phyloP scores from a whole-genome alignment of 2,888 invertebrate genomes.

The Alentia gelatinosa region DNA sequence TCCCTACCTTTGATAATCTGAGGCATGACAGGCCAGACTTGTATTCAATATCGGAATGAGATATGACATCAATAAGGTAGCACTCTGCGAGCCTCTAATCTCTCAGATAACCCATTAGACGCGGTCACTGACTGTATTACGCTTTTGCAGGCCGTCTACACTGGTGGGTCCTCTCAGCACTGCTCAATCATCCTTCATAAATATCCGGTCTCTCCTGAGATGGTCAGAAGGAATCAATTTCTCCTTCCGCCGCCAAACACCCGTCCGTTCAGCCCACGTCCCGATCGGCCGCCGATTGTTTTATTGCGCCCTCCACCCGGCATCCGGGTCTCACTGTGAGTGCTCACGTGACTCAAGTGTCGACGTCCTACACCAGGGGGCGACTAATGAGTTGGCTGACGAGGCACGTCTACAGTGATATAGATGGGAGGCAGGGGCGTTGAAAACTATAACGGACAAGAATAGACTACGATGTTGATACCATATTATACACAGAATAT shows the following conservation, averaged over 20 bases:
- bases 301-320: background rate
- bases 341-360: background rate
- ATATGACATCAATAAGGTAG: background rate
- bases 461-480: too few relatives aligned
- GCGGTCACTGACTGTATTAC: background rate
- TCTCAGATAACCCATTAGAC: background rate
- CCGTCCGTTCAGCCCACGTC: background rate
- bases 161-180: background rate
- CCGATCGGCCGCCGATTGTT: conserved; percentile 2
- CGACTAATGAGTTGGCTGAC: background rate
- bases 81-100: background rate
- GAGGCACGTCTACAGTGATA: background rate
- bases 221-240: background rate
- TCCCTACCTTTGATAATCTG: too few relatives aligned
- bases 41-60: background rate
- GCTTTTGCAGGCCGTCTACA: background rate
- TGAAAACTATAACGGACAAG: background rate
- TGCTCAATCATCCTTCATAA: conserved; percentile 4
- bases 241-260: conserved; percentile 3
- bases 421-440: background rate
- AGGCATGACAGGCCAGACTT: background rate
- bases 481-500: too few relatives aligned
- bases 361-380: background rate
- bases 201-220: background rate
- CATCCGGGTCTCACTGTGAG: background rate